phyloP scores from a whole-genome alignment of 2,888 invertebrate genomes.

The Lathronympha strigana region DNA sequence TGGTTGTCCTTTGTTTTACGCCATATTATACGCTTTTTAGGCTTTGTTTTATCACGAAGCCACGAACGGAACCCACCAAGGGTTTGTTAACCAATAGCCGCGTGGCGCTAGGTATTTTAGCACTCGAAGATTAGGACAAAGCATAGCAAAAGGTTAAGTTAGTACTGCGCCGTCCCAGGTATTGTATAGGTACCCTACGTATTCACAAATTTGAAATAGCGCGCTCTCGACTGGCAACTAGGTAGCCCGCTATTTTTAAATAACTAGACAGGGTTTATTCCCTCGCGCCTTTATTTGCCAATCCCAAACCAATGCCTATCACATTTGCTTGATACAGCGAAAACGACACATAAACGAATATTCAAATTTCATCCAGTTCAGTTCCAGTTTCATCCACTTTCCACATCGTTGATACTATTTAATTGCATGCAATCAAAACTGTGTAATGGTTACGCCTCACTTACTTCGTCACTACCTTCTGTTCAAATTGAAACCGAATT shows the following conservation, averaged over 20 bases:
- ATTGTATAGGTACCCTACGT: conserved; percentile 3
- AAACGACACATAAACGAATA: no score
- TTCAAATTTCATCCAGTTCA: no score
- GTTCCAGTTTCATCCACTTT: neutral
- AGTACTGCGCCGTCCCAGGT: neutral
- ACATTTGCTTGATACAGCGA: no score
- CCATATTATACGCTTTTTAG: no score
- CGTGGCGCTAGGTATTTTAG: neutral
- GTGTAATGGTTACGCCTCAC: no score
- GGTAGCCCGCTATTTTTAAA: neutral
- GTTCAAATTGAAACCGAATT: neutral
- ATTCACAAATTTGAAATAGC: conserved; percentile 8
- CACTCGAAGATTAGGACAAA: neutral
- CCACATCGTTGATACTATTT: no score
- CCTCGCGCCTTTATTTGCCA: neutral
- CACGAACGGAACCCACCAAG: no score
- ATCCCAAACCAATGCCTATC: no score
- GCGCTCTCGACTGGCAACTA: neutral
- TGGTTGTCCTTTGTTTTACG: no score
- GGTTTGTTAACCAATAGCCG: neutral
- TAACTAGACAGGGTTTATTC: neutral
- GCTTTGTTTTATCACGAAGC: no score
- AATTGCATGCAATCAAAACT: no score
- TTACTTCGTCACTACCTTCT: neutral
- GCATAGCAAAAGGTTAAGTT: neutral